These are phyloP conservation scores for Drosophila obscura DNA, from an alignment of 1,140 invertebrate species.

Conservation along the genomic window DNA sequence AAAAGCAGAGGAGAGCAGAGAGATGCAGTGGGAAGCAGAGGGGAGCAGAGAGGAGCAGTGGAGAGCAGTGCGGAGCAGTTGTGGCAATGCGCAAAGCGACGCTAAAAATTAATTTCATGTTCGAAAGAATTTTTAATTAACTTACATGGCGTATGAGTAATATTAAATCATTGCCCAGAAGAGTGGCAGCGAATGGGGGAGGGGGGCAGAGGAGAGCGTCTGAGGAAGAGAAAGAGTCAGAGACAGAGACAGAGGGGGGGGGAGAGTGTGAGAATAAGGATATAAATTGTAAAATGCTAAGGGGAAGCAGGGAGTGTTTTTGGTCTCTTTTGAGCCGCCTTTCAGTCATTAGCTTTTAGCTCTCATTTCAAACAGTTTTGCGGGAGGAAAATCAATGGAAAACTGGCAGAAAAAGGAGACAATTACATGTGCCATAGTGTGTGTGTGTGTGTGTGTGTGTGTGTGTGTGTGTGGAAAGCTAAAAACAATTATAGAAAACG, in stretches of 20 bases:
- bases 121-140: slow-evolving; percentile 72
- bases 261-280: not conserved
- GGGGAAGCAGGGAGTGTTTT: too few relatives aligned
- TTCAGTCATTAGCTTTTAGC: too few relatives aligned
- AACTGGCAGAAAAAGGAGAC: too few relatives aligned
- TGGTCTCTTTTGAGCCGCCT: too few relatives aligned
- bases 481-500: slow-evolving; percentile 34
- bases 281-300: not conserved
- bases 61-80: not conserved
- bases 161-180: slow-evolving; percentile 52
- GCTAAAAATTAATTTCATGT: slow-evolving; percentile 62
- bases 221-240: not conserved
- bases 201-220: not conserved
- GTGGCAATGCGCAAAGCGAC: slow-evolving; percentile 48
- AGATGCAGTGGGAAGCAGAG: too few relatives aligned
- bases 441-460: too few relatives aligned
- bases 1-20: not conserved
- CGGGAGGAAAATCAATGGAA: too few relatives aligned
- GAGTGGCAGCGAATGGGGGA: not conserved
- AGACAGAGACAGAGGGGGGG: slow-evolving; percentile 9
- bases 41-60: too few relatives aligned
- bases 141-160: slow-evolving; percentile 65
- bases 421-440: too few relatives aligned
- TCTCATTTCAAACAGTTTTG: too few relatives aligned
- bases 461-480: not conserved